Base-by-base conservation (phyloP, 2,797 vertebrate genomes). In the Heteromormyrus szaboi region DNA sequence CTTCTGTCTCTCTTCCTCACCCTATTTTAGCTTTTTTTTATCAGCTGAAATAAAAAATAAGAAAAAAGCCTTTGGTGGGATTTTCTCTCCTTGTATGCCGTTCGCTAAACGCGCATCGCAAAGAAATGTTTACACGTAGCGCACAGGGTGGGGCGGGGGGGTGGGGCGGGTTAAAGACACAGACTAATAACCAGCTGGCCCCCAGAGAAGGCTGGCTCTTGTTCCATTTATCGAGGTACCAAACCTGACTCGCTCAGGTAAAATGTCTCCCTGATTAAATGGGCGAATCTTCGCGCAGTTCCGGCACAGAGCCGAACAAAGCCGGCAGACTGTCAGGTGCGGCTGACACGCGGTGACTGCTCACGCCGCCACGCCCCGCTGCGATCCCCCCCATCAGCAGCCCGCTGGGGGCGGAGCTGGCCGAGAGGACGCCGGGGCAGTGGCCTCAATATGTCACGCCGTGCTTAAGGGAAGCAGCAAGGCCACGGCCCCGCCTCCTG, bases 401-500 rank as follows among this genome's bases (percentile, higher is more conserved):
- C 65, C 65, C 25, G 11, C 65, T 33, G 65, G 25, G 72, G 72
- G 72, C 72, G 72, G 33, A 37, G 37, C 72, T 37, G 14, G 37
- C 12, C 33, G 5, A 19, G 72, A 19, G 37, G 37, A 79, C 6
- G 25, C 14, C 6, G 5, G 72, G 72, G 33, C 72, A 79, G 33
- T 46, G 95, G 93, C 95, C 96, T 96, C 95, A 95, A 96, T 96
- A 95, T 96, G 95, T 96, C 95, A 95, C 93, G 92, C 93, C 93
- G 94, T 93, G 94, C 95, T 95, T 91, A 91, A 92, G 91, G 92
- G 91, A 90, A 89, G 89, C 90, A 91, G 92, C 93, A 25, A 92
- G 95, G 95, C 95, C 94, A 94, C 93, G 92, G 92, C 89, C 89
- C 91, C 92, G 93, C 93, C 93, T 92, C 94, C 93, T 92, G 93